Percentiles rank a stretch among this genome's conserved stretches.
These are phyloP conservation scores for Drosophila athabasca DNA, from an alignment of 1,140 invertebrate species.

Conservation along the genomic window DNA sequence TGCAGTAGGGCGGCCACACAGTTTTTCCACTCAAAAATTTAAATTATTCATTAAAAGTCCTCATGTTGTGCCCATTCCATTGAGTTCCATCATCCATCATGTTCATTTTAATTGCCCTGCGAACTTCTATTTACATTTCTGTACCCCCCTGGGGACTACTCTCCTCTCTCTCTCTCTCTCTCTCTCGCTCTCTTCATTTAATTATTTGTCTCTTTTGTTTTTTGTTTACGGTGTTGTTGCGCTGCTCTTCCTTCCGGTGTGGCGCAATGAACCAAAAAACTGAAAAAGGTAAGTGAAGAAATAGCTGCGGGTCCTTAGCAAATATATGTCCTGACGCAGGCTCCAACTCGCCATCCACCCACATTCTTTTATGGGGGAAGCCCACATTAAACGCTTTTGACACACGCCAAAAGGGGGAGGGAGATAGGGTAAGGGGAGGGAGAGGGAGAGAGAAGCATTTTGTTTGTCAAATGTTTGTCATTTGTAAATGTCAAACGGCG, in stretches of 20 bases:
- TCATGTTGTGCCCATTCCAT: constrained; percentile 8
- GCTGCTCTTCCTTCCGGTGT: constrained; percentile 11
- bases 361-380: constrained; percentile 20
- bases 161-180: neutral
- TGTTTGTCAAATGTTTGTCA: constrained; percentile 82
- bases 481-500: constrained; percentile 83
- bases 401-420: constrained; percentile 11
- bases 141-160: constrained; percentile 10
- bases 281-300: constrained; percentile 45
- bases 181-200: constrained; percentile 47
- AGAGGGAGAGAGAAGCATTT: constrained; percentile 43
- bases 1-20: too few relatives aligned
- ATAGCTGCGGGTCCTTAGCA: constrained; percentile 61
- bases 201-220: constrained; percentile 64
- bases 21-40: neutral
- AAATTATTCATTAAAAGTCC: constrained; percentile 40
- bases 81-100: constrained; percentile 17
- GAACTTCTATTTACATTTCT: constrained; percentile 24
- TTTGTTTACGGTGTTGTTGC: constrained; percentile 27
- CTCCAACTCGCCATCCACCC: constrained; percentile 5
- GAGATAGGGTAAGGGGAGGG: too few relatives aligned
- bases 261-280: constrained; percentile 44
- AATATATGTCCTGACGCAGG: constrained; percentile 16
- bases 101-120: constrained; percentile 61
- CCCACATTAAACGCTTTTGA: constrained; percentile 62